Evolutionary conservation across 2,113 vertebrate species (phyloP), one percentile per base, ranked within the genome.

Genomic region (Tetrax tetrax): DNA sequence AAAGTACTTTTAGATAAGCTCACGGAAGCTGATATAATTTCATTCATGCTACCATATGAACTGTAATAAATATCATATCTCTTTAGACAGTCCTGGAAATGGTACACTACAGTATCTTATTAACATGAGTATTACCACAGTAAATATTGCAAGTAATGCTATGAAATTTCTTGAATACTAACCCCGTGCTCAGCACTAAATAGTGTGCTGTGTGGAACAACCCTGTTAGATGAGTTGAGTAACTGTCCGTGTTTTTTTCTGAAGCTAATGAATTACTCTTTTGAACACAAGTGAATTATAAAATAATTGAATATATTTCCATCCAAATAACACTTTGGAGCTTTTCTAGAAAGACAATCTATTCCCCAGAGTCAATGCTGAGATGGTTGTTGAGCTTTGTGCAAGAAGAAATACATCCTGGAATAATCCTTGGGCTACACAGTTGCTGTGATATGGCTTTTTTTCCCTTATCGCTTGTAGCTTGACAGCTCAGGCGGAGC

Each of bases 21-120:
- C 48, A 65, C 35, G 45, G 64, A 86, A 95, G 54, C 43, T 83
- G 74, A 51, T 80, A 72, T 47, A 75, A 86, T 95, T 90, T 86
- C 22, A 68, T 83, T 90, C 45, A 77, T 57, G 51, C 16, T 80
- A 63, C 25, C 1, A 0, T 33, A 45, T 6, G 16, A 90, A 86
- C 17, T 35, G 13, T 21, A 76, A 69, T 38, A 85, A 85, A 88
- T 88, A 91, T 29, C 45, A 21, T 59, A 43, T 25, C 27, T 81
- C 65, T 87, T 76, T 48, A 76, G 69, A 68, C 78, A 90, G 27
- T 23, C 22, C 37, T 63, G 70, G 14, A 70, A 85, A 59, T 33
- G 33, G 33, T 48, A 72, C 10, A 22, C 21, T 69, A 8, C 19
- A 47, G 5, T 80, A 51, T 64, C 20, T 86, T 83, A 76, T 53